Percentiles rank a stretch among this genome's conserved stretches.
Conservation (phyloP, 2,888 invertebrate genomes). For the Schizaphis graminum region DNA sequence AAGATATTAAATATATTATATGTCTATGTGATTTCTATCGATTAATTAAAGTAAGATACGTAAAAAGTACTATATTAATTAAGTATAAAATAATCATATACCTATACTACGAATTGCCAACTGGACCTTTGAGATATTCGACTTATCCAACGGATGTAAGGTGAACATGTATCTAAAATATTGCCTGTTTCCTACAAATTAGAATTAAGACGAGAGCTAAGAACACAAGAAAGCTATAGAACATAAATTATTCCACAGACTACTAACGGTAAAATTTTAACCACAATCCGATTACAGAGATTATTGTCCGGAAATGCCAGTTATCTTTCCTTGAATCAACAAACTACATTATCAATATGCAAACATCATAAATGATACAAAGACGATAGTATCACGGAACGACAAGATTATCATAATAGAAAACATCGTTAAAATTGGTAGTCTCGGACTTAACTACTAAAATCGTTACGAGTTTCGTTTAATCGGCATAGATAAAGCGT, state of each 20-base stretch:
- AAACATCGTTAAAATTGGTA: neutral
- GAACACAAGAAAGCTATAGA: neutral
- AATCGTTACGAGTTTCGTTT: neutral
- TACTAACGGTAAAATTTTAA: neutral
- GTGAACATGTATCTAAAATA: neutral
- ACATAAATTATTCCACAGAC: conserved; percentile 1
- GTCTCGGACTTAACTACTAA: neutral
- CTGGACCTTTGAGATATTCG: neutral
- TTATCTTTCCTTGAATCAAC: neutral
- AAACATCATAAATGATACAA: neutral
- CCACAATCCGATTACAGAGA: conserved; percentile 23
- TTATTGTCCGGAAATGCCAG: neutral
- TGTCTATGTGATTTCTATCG: neutral
- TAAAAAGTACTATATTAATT: too few species aligned
- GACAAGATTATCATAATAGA: neutral
- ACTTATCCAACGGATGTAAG: neutral
- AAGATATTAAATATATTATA: neutral
- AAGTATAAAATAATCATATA: neutral
- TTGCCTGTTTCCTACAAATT: neutral
- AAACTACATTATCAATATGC: neutral
- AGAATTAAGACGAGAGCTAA: neutral
- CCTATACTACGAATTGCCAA: neutral
- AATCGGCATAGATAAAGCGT: neutral
- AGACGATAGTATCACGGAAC: neutral
- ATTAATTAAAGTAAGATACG: neutral